Evolutionary conservation across 2,888 invertebrate genomes (phyloP).

Genomic region (Cepaea hortensis): DNA sequence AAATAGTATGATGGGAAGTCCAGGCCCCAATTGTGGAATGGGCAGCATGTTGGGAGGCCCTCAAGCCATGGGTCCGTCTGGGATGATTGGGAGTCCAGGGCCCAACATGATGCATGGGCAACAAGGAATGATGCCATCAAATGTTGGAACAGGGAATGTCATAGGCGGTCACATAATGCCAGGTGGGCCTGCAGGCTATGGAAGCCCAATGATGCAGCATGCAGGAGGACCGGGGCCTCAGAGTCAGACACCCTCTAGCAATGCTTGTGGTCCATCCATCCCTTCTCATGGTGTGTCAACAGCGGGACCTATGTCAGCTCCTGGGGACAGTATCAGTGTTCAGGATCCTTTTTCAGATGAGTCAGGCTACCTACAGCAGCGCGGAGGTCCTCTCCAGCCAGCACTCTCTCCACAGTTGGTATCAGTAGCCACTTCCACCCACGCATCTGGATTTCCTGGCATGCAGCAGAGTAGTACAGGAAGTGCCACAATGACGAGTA

Average conservation of each 20-base stretch:
- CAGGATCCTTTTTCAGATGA: constrained; percentile 76
- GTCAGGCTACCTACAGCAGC: constrained; percentile 59
- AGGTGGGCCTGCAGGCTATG: constrained; percentile 49
- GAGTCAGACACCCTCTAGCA: constrained; percentile 17
- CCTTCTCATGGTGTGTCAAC: constrained; percentile 44
- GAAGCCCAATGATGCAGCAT: constrained; percentile 42
- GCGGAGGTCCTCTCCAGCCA: constrained; percentile 47
- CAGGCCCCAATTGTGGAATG: constrained; percentile 46
- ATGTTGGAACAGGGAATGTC: constrained; percentile 49
- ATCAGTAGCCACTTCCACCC: constrained; percentile 54
- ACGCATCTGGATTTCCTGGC: constrained; percentile 31
- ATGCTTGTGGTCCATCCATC: constrained; percentile 29
- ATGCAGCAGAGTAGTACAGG: constrained; percentile 44
- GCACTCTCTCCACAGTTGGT: constrained; percentile 46
- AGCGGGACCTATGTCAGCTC: constrained; percentile 51
- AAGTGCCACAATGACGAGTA: constrained; percentile 36
- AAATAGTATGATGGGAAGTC: constrained; percentile 58
- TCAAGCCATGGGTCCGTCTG: constrained; percentile 46
- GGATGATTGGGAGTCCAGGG: constrained; percentile 53
- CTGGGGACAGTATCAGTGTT: constrained; percentile 73
- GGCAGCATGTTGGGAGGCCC: constrained; percentile 55
- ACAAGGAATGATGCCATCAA: constrained; percentile 44
- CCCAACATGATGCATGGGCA: constrained; percentile 54
- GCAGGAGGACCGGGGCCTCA: constrained; percentile 41
- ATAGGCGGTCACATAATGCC: constrained; percentile 56